A percentile compares a stretch with the other conserved stretches of the same genome.
These are phyloP conservation scores for Bos indicus DNA, from an alignment of 2,113 vertebrate species.

Conservation along the genomic window DNA sequence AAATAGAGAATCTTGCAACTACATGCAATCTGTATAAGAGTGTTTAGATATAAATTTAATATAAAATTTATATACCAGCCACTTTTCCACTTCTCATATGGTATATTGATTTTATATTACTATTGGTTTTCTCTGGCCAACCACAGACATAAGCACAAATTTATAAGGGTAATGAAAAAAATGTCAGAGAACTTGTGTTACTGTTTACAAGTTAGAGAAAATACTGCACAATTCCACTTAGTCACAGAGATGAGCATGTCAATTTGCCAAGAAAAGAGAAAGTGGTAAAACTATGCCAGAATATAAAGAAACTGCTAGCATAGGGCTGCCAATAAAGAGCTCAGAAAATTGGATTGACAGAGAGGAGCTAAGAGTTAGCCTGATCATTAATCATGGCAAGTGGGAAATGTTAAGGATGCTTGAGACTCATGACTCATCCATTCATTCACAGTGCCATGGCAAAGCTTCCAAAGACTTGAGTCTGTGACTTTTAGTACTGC, in stretches of 20 bases:
- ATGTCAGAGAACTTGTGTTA: background rate
- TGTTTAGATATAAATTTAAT: background rate
- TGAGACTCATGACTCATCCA: conserved; percentile 12
- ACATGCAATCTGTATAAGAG: background rate
- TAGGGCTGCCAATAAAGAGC: background rate
- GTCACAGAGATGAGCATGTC: background rate
- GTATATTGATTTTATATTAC: background rate
- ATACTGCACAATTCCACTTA: background rate
- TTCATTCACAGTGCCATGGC: background rate
- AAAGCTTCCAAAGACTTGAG: background rate
- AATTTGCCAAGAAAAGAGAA: background rate
- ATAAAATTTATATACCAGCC: background rate
- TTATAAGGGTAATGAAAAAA: background rate
- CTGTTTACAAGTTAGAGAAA: background rate
- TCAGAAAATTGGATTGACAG: background rate
- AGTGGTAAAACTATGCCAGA: background rate
- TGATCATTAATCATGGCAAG: background rate
- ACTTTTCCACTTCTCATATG: background rate
- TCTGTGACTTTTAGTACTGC: background rate
- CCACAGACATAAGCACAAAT: background rate
- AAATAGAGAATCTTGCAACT: background rate
- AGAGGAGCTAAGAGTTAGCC: background rate
- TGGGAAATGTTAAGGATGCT: background rate
- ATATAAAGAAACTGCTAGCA: background rate
- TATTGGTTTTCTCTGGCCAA: background rate